Percentiles rank a stretch among this genome's conserved stretches.
phyloP scores from a whole-genome alignment of 1,140 invertebrate species.

The Uloborus diversus region DNA sequence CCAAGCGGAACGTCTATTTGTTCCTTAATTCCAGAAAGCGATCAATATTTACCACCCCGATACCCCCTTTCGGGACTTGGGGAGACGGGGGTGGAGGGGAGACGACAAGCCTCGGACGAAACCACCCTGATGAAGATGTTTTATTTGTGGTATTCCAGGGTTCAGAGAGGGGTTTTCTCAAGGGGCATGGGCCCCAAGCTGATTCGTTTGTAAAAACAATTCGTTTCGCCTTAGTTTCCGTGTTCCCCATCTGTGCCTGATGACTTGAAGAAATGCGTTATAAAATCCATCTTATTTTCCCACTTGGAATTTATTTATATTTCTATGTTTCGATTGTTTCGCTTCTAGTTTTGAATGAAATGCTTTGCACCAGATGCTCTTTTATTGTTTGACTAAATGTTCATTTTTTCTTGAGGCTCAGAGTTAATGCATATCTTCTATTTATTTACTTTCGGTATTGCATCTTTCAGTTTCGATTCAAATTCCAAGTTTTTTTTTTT shows the following conservation, averaged over 20 bases:
- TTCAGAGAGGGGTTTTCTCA: constrained; percentile 1
- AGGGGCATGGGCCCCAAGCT: not conserved
- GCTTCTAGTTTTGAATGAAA: too few relatives aligned
- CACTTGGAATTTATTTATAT: too few relatives aligned
- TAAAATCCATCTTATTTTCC: not conserved
- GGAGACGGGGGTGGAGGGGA: not conserved
- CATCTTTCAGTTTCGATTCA: too few relatives aligned
- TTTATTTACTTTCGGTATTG: too few relatives aligned
- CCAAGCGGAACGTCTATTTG: constrained; percentile 40
- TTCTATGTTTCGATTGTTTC: too few relatives aligned
- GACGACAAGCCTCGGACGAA: not conserved
- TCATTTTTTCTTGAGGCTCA: too few relatives aligned
- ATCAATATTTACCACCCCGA: constrained; percentile 31
- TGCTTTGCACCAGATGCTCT: too few relatives aligned
- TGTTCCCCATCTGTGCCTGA: not conserved
- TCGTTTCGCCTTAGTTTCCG: not conserved
- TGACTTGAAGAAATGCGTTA: not conserved
- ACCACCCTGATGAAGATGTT: constrained; percentile 15
- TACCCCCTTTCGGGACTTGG: not conserved
- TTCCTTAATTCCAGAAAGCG: constrained; percentile 39
- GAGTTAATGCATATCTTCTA: too few relatives aligned
- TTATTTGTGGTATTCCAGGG: constrained; percentile 36
- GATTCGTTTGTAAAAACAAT: constrained; percentile 31
- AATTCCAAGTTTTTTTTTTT: too few relatives aligned
- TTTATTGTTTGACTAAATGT: too few relatives aligned